These are phyloP conservation scores for Amphipoea oculea DNA, from an alignment of 2,888 invertebrate species.

Conservation along the genomic window DNA sequence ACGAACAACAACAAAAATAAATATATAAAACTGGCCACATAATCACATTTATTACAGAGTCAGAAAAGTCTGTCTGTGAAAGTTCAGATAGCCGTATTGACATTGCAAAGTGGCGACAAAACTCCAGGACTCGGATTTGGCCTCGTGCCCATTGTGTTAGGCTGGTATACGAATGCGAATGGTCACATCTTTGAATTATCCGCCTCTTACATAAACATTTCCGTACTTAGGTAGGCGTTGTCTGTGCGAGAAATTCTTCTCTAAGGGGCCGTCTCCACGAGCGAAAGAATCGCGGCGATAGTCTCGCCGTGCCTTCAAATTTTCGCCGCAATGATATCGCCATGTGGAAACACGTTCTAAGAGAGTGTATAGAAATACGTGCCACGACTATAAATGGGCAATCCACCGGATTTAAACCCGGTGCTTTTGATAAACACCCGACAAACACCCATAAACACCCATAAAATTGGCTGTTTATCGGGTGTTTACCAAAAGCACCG, in stretches of 20 bases:
- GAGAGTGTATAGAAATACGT: no score
- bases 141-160: conserved; percentile 35
- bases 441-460: no score
- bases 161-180: conserved; percentile 40
- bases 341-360: no score
- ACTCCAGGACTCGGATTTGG: conserved; percentile 37
- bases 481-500: no score
- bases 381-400: no score
- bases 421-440: no score
- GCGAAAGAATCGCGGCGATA: no score
- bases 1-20: conserved; percentile 6
- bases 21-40: conserved; percentile 11
- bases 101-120: conserved; percentile 35
- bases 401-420: no score
- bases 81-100: conserved; percentile 37
- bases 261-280: neutral
- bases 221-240: conserved; percentile 13
- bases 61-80: conserved; percentile 35
- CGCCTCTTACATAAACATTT: conserved; percentile 50
- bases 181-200: conserved; percentile 42
- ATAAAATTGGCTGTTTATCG: no score
- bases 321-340: no score
- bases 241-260: conserved; percentile 19
- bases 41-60: conserved; percentile 11
- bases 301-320: no score